A percentile compares a stretch with the other conserved stretches of the same genome.
Evolutionary conservation across 2,797 vertebrate species (phyloP).

Genomic region (Acipenser ruthenus): DNA sequence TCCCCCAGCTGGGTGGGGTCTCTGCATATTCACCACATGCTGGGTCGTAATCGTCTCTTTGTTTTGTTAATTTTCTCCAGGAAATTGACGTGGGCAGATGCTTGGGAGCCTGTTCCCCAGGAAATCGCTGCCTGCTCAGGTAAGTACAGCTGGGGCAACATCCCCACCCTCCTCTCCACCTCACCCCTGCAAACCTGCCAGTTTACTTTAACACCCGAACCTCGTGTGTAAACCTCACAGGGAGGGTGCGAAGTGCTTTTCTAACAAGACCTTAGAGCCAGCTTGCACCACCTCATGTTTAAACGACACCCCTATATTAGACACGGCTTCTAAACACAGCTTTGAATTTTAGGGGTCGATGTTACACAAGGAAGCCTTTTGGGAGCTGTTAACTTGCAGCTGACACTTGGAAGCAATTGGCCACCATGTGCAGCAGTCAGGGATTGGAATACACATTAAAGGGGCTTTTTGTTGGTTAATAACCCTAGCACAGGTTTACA

Average conservation of each 20-base stretch:
- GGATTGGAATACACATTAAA: too few relatives aligned
- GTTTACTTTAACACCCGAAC: constrained; percentile 39
- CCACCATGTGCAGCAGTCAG: too few relatives aligned
- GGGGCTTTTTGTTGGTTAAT: too few relatives aligned
- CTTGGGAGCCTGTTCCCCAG: constrained; percentile 67
- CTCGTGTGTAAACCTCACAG: constrained; percentile 4
- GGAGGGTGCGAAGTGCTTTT: constrained; percentile 11
- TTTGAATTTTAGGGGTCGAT: too few relatives aligned
- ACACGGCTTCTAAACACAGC: too few relatives aligned
- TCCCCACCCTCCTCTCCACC: constrained; percentile 15
- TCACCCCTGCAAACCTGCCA: constrained; percentile 30
- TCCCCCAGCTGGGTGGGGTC: constrained; percentile 15
- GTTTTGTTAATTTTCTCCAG: constrained; percentile 78
- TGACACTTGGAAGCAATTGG: too few relatives aligned
- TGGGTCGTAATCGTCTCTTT: constrained; percentile 59
- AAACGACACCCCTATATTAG: too few relatives aligned
- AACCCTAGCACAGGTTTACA: too few relatives aligned
- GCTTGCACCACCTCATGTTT: constrained; percentile 31
- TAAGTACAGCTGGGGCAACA: constrained; percentile 55
- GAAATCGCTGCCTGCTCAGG: constrained; percentile 69
- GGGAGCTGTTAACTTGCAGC: too few relatives aligned
- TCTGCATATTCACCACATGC: constrained; percentile 54
- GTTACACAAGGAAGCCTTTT: too few relatives aligned
- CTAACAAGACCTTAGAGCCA: constrained; percentile 9
- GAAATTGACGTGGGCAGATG: constrained; percentile 83